Percentiles rank a stretch among this genome's conserved stretches.
These are phyloP conservation scores for Sphecodes monilicornis DNA, from an alignment of 2,888 invertebrate genomes.

Conservation along the genomic window DNA sequence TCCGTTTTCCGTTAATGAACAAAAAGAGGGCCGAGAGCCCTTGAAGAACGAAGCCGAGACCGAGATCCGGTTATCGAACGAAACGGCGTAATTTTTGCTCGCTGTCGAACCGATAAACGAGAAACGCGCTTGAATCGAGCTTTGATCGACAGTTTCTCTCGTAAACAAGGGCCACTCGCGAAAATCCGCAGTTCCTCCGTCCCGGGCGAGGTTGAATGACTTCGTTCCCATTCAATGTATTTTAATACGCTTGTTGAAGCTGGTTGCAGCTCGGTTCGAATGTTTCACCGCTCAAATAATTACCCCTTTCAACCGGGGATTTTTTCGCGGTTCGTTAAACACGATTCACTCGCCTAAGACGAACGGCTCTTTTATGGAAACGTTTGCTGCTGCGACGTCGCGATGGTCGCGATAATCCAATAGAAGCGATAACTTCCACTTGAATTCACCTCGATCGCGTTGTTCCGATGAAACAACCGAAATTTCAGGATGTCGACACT, in stretches of 20 bases:
- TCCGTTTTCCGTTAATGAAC: neutral
- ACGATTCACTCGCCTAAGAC: slow-evolving; percentile 53
- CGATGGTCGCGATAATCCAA: slow-evolving; percentile 38
- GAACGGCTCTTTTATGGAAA: slow-evolving; percentile 41
- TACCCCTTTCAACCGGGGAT: slow-evolving; percentile 45
- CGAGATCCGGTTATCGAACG: slow-evolving; percentile 7
- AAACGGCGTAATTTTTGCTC: slow-evolving; percentile 14
- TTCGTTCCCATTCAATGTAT: slow-evolving; percentile 27
- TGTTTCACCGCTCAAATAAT: slow-evolving; percentile 50
- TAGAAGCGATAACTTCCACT: slow-evolving; percentile 36
- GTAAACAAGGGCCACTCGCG: slow-evolving; percentile 30
- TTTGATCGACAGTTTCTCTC: slow-evolving; percentile 27
- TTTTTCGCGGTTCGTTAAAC: slow-evolving; percentile 63
- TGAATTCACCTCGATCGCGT: neutral
- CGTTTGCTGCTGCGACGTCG: slow-evolving; percentile 28
- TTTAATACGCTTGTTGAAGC: slow-evolving; percentile 52
- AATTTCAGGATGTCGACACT: neutral
- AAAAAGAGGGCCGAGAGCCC: neutral
- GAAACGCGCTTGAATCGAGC: slow-evolving; percentile 18
- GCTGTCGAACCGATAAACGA: neutral
- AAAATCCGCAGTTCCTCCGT: slow-evolving; percentile 8
- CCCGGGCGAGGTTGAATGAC: slow-evolving; percentile 9
- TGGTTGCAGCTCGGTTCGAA: slow-evolving; percentile 14
- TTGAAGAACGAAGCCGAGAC: neutral
- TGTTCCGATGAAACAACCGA: neutral